These are phyloP conservation scores for Aplysina aerophoba DNA, from an alignment of 37 sponge, comb jelly and placozoan genomes.

Conservation along the genomic window DNA sequence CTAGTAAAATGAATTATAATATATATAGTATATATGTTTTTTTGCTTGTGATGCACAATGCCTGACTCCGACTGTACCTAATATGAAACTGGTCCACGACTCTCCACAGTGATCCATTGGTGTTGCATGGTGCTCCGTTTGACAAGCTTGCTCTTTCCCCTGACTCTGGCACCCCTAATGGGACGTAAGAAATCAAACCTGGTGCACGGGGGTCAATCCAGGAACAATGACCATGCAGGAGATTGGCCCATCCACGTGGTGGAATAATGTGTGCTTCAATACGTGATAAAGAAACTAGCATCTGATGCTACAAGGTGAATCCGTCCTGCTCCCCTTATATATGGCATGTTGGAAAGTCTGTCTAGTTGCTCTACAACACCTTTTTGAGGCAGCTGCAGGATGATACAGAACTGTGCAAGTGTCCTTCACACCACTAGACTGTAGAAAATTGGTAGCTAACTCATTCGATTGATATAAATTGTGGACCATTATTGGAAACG, in stretches of 20 bases:
- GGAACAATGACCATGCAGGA: neutral
- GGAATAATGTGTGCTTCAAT: slow-evolving; percentile 15
- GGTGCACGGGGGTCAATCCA: too few species aligned
- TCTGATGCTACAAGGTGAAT: neutral
- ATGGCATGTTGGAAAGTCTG: slow-evolving; percentile 26
- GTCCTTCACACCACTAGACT: neutral
- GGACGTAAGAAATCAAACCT: too few species aligned
- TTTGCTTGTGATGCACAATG: too few species aligned
- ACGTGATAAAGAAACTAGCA: neutral
- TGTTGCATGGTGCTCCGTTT: too few species aligned
- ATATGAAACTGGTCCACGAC: too few species aligned
- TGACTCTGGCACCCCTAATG: too few species aligned
- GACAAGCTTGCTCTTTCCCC: too few species aligned
- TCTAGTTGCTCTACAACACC: neutral
- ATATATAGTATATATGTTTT: too few species aligned
- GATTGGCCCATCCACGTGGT: slow-evolving; percentile 1
- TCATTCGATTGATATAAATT: slow-evolving; percentile 17
- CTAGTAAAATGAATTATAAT: too few species aligned
- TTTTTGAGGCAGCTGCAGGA: slow-evolving; percentile 28
- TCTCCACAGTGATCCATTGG: too few species aligned
- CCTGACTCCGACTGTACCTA: too few species aligned
- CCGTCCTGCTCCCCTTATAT: neutral
- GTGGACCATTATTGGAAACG: slow-evolving; percentile 31
- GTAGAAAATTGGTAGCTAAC: neutral
- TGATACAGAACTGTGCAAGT: slow-evolving; percentile 1